Percentiles rank a stretch among this genome's conserved stretches.
phyloP scores from a whole-genome alignment of 1,140 invertebrate genomes.

The Pantala flavescens region DNA sequence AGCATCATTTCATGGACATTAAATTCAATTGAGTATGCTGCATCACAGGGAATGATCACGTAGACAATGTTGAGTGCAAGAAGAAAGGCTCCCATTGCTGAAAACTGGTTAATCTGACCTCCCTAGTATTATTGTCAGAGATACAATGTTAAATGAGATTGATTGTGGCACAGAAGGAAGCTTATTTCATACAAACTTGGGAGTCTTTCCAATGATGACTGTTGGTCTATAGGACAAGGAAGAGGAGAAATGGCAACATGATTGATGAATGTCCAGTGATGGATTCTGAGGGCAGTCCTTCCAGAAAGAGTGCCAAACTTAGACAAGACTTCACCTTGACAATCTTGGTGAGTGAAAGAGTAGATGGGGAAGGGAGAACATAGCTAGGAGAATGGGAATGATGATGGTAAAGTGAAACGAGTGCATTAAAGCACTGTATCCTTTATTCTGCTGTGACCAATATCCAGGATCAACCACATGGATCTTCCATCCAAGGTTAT shows the following conservation, averaged over 20 bases:
- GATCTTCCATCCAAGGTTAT: conserved; percentile 88
- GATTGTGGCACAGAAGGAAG: no score
- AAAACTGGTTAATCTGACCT: not conserved
- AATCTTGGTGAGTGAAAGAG: not conserved
- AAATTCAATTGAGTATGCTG: not conserved
- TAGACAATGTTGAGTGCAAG: not conserved
- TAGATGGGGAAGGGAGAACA: not conserved
- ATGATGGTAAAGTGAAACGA: not conserved
- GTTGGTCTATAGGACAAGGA: not conserved
- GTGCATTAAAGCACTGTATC: not conserved
- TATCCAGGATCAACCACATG: conserved; percentile 64
- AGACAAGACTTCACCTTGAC: not conserved
- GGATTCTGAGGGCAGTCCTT: not conserved
- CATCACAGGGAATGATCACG: not conserved
- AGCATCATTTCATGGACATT: not conserved
- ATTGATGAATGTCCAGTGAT: not conserved
- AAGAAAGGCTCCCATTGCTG: not conserved
- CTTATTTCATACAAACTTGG: not conserved
- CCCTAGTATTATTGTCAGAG: no score
- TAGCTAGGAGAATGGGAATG: not conserved
- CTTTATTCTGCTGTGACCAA: not conserved
- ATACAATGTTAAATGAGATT: no score
- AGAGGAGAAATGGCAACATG: not conserved
- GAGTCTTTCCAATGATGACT: not conserved
- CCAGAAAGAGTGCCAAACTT: not conserved